These are phyloP conservation scores for Acipenser oxyrinchus DNA, from an alignment of 2,797 vertebrate genomes.

Conservation along the genomic window DNA sequence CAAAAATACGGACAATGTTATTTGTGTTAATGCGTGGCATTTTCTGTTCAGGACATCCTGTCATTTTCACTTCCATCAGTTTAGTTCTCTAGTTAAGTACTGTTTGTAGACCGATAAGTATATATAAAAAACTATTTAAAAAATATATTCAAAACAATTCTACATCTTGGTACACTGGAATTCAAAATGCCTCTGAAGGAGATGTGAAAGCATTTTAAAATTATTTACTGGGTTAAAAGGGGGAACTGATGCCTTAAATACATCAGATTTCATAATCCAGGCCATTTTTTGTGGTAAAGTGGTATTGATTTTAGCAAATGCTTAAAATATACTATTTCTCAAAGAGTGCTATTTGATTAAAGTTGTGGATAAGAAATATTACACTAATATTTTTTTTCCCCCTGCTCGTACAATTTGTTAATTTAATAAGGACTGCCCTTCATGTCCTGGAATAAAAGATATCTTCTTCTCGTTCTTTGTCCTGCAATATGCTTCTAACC, in stretches of 20 bases:
- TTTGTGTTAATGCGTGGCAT: neutral
- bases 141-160: constrained; percentile 20
- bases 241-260: constrained; percentile 10
- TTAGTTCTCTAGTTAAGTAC: neutral
- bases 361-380: constrained; percentile 24
- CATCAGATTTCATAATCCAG: neutral
- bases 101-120: neutral
- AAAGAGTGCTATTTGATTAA: constrained; percentile 15
- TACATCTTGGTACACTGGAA: constrained; percentile 33
- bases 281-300: constrained; percentile 49
- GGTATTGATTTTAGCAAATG: neutral
- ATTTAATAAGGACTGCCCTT: constrained; percentile 64
- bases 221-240: constrained; percentile 46
- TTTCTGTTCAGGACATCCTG: constrained; percentile 6
- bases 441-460: constrained; percentile 61
- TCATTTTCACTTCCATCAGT: constrained; percentile 9
- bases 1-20: neutral
- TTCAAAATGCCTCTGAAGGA: neutral
- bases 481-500: constrained; percentile 33
- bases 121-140: neutral
- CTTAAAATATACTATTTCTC: neutral
- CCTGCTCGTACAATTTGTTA: constrained; percentile 63
- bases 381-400: constrained; percentile 52
- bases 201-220: constrained; percentile 17
- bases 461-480: constrained; percentile 46